Evolutionary conservation across 2,888 invertebrate species (phyloP), one percentile per base, ranked within the genome.

Genomic region (Chrysolina oricalcia): DNA sequence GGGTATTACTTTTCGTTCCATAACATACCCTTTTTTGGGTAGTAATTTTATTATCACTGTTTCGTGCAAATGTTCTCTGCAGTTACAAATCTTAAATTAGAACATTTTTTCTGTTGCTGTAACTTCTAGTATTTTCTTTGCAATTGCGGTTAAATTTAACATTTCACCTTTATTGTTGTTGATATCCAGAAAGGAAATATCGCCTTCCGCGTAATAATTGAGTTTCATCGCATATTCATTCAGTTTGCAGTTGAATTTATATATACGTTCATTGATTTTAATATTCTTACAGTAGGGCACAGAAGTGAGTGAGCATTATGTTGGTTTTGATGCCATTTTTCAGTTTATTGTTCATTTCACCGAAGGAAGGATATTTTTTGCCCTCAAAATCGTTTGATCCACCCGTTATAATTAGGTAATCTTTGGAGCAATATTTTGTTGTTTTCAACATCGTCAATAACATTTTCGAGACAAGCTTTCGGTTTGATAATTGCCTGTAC

Each of bases 211-310:
- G 40, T 41, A 64, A 19, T 64, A 43, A 43, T 43, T 43, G 8
- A 50, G 50, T 64, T 43, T 64, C 17, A n/a, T 64, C 17, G 43
- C 64, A 64, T 64, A 64, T 10, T 64, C 43, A 64, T 64, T 64
- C 8, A 64, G 17, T 5, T 64, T 43, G 2, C 27, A 15, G 23
- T 64, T 64, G 1, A 41, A 64, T 64, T 9, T 41, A 41, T 43
- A 43, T 41, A 64, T 64, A 21, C 3, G 9, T 43, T 43, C 43
- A 65, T 65, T 43, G 19, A 41, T 43, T 41, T 23, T 43, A 8
- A 10, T 2, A 43, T 19, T 43, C 41, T 41, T 65, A 19, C 64
- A 41, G 64, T 65, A 65, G 13, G 64, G 64, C 5, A 65, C 40
- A 41, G 64, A 65, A 5, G 64, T 9, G 9, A 65, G 43, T n/a